Evolutionary conservation across 1,140 invertebrate species (phyloP).

Genomic region (Ostrea edulis): DNA sequence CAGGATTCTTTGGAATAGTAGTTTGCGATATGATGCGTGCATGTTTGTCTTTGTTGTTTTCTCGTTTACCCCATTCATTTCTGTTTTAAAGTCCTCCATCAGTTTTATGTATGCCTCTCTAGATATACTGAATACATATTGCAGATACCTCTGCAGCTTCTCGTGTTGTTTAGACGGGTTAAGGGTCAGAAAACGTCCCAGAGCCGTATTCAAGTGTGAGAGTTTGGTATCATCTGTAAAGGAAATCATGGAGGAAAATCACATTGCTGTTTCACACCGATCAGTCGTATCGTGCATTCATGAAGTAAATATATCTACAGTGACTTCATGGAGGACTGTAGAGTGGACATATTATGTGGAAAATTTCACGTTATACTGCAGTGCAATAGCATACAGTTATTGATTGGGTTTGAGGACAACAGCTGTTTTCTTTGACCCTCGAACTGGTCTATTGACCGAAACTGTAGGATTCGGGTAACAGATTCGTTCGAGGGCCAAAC

Average conservation of each 20-base stretch:
- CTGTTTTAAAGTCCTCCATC: slow-evolving; percentile 42
- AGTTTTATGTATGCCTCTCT: slow-evolving; percentile 48
- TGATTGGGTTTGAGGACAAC: too few species aligned
- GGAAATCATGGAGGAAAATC: neutral
- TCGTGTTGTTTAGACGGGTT: slow-evolving; percentile 41
- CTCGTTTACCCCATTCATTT: slow-evolving; percentile 14
- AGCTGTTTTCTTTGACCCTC: too few species aligned
- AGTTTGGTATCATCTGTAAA: neutral
- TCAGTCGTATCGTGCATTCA: too few species aligned
- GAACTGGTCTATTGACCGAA: too few species aligned
- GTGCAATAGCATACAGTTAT: too few species aligned
- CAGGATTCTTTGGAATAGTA: slow-evolving; percentile 52
- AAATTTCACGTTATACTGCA: too few species aligned
- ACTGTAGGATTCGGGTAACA: too few species aligned
- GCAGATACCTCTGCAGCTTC: slow-evolving; percentile 41
- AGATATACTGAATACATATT: slow-evolving; percentile 47
- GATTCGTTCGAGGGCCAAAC: too few species aligned
- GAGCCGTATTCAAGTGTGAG: neutral
- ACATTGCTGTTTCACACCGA: too few species aligned
- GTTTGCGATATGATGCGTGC: slow-evolving; percentile 43
- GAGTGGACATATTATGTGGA: too few species aligned
- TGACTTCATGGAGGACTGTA: too few species aligned
- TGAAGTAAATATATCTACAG: too few species aligned
- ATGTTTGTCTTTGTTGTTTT: slow-evolving; percentile 28
- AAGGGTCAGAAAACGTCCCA: slow-evolving; percentile 45